Percentiles rank a stretch among this genome's conserved stretches.
Conservation (phyloP, 2,888 invertebrate genomes). For the Hartigia nigra region DNA sequence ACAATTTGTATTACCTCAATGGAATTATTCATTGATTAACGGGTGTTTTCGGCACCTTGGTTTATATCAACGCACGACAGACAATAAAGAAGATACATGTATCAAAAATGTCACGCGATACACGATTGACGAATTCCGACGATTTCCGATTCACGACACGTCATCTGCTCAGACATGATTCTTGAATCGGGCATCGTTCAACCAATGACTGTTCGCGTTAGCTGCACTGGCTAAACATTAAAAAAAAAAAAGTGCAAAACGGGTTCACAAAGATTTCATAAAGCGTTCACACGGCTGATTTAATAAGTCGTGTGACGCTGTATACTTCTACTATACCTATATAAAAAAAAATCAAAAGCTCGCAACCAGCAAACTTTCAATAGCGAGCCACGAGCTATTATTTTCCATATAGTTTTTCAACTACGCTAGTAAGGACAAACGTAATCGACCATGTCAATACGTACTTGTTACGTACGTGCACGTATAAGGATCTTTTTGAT, state of each 20-base stretch:
- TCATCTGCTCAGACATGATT: neutral
- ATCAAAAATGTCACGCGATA: conserved; percentile 40
- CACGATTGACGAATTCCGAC: neutral
- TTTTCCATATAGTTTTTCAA: neutral
- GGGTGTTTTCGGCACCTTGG: conserved; percentile 17
- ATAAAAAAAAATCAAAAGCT: conserved; percentile 30
- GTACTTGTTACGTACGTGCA: neutral
- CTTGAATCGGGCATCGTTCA: neutral
- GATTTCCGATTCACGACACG: neutral
- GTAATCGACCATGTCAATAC: neutral
- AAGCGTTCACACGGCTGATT: neutral
- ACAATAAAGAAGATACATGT: conserved; percentile 53
- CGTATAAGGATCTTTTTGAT: neutral
- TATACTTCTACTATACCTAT: neutral
- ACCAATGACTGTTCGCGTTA: neutral
- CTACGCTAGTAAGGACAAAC: neutral
- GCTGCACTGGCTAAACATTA: conserved; percentile 23
- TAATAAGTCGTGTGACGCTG: neutral
- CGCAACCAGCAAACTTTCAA: conserved; percentile 15
- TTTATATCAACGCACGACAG: conserved; percentile 48
- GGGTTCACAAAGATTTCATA: conserved; percentile 38
- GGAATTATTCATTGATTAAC: neutral
- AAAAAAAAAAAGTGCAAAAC: conserved; percentile 33
- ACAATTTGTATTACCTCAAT: neutral
- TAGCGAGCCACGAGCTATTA: neutral